Percentiles rank a stretch among this genome's conserved stretches.
These are phyloP conservation scores for Hemaris fuciformis DNA, from an alignment of 2,888 invertebrate genomes.

Conservation along the genomic window DNA sequence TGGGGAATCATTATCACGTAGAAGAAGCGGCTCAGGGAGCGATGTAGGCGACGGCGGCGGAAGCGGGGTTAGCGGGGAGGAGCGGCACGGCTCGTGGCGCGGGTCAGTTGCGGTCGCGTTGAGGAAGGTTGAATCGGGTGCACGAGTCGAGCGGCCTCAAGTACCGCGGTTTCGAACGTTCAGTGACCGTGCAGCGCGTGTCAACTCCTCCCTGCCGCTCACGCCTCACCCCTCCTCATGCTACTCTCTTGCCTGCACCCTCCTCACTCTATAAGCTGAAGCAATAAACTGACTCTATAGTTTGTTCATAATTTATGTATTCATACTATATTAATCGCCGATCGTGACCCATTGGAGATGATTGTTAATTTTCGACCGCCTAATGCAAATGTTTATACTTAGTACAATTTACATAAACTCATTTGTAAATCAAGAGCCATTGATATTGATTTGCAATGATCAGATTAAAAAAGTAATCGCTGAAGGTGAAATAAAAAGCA, in stretches of 20 bases:
- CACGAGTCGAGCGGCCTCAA: conserved; percentile 73
- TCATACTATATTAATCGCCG: neutral
- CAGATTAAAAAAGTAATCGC: conserved; percentile 8
- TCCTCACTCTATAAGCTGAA: conserved; percentile 26
- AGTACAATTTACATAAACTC: neutral
- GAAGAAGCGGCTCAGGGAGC: conserved; percentile 1
- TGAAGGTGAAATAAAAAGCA: conserved; percentile 6
- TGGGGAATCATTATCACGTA: conserved; percentile 2
- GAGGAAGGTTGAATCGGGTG: conserved; percentile 81
- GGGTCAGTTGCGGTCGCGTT: conserved; percentile 81
- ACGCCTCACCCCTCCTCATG: conserved; percentile 28
- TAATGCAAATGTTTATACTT: neutral
- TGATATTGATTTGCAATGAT: neutral
- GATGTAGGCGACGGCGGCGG: conserved; percentile 13
- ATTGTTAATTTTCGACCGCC: neutral
- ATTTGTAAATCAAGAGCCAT: neutral
- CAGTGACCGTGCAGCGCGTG: conserved; percentile 82
- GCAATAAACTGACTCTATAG: conserved; percentile 4
- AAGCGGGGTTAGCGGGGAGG: conserved; percentile 11
- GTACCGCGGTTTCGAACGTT: conserved; percentile 72
- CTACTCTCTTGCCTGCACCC: conserved; percentile 45
- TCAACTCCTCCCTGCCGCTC: conserved; percentile 62
- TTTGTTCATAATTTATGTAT: conserved; percentile 6
- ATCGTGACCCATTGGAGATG: neutral
- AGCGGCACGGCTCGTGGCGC: conserved; percentile 39